Percentiles rank a stretch among this genome's conserved stretches.
These are phyloP conservation scores for Isurus oxyrinchus DNA, from an alignment of 2,113 vertebrate species.

Conservation along the genomic window DNA sequence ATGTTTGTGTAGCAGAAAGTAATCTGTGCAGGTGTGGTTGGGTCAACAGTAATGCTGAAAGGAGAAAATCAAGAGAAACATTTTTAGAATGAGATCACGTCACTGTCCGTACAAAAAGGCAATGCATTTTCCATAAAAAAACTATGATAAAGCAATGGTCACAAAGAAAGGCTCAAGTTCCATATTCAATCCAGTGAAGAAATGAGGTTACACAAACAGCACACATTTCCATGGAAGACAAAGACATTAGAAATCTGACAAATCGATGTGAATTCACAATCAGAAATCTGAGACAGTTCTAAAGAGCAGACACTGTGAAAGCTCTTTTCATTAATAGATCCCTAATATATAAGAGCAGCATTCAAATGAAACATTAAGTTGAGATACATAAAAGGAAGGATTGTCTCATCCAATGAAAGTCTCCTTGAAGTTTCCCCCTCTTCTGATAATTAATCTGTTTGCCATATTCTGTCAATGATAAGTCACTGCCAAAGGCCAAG, in stretches of 20 bases:
- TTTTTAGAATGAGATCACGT: background rate
- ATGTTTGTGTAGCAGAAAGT: background rate
- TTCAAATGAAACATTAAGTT: background rate
- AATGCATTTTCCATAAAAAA: background rate
- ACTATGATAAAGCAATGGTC: background rate
- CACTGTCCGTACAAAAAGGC: background rate
- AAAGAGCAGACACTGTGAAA: background rate
- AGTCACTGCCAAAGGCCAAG: background rate
- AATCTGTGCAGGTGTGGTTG: background rate
- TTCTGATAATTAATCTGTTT: background rate
- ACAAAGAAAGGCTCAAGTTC: slow-evolving; percentile 15
- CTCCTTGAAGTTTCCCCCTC: background rate
- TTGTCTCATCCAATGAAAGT: background rate
- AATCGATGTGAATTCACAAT: background rate
- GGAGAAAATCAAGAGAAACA: background rate
- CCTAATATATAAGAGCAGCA: background rate
- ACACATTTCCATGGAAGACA: background rate
- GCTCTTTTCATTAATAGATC: background rate
- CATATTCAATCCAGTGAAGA: slow-evolving; percentile 16
- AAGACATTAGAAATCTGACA: background rate
- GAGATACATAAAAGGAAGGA: background rate
- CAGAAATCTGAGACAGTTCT: slow-evolving; percentile 13
- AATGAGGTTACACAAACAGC: slow-evolving; percentile 7
- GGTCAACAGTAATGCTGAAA: background rate
- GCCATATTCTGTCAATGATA: background rate